Evolutionary conservation across 2,888 invertebrate species (phyloP), one percentile per base, ranked within the genome.

Genomic region (Brenthis ino): DNA sequence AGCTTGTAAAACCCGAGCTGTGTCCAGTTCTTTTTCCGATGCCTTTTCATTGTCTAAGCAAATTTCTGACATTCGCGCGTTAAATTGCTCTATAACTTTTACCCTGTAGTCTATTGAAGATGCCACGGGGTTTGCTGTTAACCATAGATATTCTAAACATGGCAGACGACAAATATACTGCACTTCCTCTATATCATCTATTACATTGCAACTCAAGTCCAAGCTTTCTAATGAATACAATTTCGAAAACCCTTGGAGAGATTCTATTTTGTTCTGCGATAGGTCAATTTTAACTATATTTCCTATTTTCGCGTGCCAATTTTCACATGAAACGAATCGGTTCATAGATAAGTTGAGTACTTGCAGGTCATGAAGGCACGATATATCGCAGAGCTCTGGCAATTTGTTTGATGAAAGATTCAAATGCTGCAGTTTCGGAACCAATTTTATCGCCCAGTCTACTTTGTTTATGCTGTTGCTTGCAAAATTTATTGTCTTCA

Each of bases 121-220:
- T 0, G 98, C 97, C 0, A 99, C 96, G 16, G 97, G 97, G 91
- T 99, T 99, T 0, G 98, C 98, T 0, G 96, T 96, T 57, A 99
- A 89, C 81, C 96, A 94, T n/a, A 99, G 89, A 85, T 96, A 95
- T 83, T 98, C 98, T 65, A 99, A 88, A 80, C 97, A 96, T 0
- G 98, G 98, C 55, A 99, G 88, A 71, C 94, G 94, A 51, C 97
- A 96, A 58, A 99, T 94, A 85, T 96, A 93, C 75, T 95, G 95
- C 0, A 98, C 96, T 84, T 98, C 97, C 74, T 96, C 95, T 12
- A 98, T 95, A 68, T 96, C 95, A 2, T 94, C 93, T 57, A 99
- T 95, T 68, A 94, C 91, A 89, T 99, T 99, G 76, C 96, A 96
- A 77, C 97, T 97, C 57, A 99, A 93, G 91, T 99, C 97, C 72